Evolutionary conservation across 2,888 invertebrate species (phyloP), one percentile per base, ranked within the genome.

Genomic region (Eilema caniola): DNA sequence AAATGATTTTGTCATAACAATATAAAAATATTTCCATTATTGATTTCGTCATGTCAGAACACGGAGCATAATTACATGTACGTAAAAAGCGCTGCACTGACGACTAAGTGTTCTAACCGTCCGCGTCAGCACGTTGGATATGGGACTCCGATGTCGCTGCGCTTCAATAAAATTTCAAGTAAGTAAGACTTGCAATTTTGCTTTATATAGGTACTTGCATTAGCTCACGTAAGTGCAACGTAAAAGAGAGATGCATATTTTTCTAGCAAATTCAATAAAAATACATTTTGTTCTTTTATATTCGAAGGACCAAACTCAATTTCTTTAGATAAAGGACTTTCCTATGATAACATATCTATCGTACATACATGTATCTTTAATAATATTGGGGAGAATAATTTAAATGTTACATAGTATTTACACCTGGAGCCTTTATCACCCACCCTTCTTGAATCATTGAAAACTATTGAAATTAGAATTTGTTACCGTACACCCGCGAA

Each of bases 311-410:
- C 16, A 41, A 4, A 3, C 16, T 16, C 16, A 12, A 37, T 12
- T 37, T 37, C 37, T 14, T 41, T 16, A 41, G 33, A 56, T n/a
- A 69, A 59, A 71, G 62, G 68, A 60, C 53, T 69, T 74, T 79
- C 74, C 72, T 71, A 76, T 61, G 69, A 72, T 67, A 64, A 70
- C 59, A 64, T 63, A 37, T 62, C 53, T 23, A 31, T 31, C 61
- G 37, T 24, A 47, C 2, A 12, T 33, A 33, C 33, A 37, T 37
- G 12, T 16, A 41, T 16, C 16, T 41, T 3, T 41, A 41, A 41
- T 14, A 41, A 41, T 41, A 41, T 16, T 16, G 16, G 4, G 62
- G 60, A 75, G 72, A 71, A 82, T 71, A 74, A 75, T 63, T 77
- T 62, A 72, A 73, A 67, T 67, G 16, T 69, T 70, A 74, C 41